These are phyloP conservation scores for Sylvilagus bachmani DNA, from an alignment of 2,113 vertebrate genomes.

Conservation along the genomic window DNA sequence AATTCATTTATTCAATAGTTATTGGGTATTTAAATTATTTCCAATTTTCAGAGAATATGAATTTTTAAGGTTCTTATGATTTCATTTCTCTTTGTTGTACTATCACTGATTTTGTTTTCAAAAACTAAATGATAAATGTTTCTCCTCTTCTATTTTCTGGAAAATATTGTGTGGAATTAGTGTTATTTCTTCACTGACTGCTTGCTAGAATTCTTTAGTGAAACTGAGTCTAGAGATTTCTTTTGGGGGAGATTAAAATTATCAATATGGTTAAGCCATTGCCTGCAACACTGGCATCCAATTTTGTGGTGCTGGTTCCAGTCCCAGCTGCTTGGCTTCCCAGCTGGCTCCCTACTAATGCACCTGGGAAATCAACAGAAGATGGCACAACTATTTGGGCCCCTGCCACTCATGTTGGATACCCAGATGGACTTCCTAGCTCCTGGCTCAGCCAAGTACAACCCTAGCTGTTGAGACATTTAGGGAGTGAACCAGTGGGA, in stretches of 20 bases:
- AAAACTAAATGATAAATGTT: not conserved
- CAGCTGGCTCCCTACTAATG: too few species aligned
- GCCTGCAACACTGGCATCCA: too few species aligned
- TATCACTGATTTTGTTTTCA: not conserved
- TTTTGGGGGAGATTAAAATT: not conserved
- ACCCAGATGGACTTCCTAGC: too few species aligned
- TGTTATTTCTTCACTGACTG: constrained; percentile 15
- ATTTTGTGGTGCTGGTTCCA: too few species aligned
- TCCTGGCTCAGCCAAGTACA: too few species aligned
- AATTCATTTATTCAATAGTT: not conserved
- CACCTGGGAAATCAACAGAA: too few species aligned
- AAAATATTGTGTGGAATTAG: not conserved
- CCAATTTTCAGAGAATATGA: not conserved
- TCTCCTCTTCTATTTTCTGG: not conserved
- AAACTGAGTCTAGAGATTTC: not conserved
- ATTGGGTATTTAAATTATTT: not conserved
- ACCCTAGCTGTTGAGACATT: too few species aligned
- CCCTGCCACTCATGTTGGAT: too few species aligned
- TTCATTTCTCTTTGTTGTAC: not conserved
- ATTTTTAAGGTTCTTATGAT: not conserved
- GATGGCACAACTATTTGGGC: too few species aligned
- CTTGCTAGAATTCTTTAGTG: not conserved
- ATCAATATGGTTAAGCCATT: too few species aligned
- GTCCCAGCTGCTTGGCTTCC: too few species aligned
- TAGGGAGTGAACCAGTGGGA: too few species aligned